Percentiles rank a stretch among this genome's conserved stretches.
phyloP scores from a whole-genome alignment of 1,140 invertebrate species.

The Caerostris extrusa region DNA sequence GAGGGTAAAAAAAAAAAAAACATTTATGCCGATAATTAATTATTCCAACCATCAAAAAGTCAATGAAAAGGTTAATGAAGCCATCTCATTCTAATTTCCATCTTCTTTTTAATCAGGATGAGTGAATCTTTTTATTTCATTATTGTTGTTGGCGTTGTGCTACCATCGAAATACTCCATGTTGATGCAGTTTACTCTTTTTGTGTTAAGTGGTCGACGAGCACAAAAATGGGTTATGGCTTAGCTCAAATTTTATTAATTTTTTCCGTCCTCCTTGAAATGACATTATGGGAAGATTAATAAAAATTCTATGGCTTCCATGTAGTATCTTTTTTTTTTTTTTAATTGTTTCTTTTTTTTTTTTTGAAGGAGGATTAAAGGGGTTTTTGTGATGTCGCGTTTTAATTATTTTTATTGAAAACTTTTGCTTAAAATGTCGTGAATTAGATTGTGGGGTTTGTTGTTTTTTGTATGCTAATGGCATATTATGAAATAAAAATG shows the following conservation, averaged over 20 bases:
- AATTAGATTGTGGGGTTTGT: not conserved
- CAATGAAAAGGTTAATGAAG: conserved; percentile 75
- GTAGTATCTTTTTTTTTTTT: conserved; percentile 6
- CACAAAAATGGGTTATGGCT: not conserved
- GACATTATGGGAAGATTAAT: conserved; percentile 55
- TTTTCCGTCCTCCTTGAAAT: conserved; percentile 37
- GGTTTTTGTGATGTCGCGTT: not conserved
- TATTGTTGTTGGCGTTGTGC: conserved; percentile 45
- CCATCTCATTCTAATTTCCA: conserved; percentile 71
- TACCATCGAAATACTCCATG: conserved; percentile 59
- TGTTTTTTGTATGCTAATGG: too few species aligned
- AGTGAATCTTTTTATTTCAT: conserved; percentile 61
- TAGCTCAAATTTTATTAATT: not conserved
- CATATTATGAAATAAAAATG: too few species aligned
- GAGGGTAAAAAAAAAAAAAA: not conserved
- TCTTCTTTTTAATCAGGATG: conserved; percentile 49
- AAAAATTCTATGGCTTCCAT: not conserved
- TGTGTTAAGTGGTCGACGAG: not conserved
- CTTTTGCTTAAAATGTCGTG: not conserved
- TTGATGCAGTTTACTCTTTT: not conserved
- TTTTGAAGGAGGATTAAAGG: not conserved
- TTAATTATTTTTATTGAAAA: not conserved
- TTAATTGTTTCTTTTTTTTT: conserved; percentile 1
- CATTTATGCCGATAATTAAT: conserved; percentile 68
- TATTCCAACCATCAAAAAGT: conserved; percentile 73